Base-by-base conservation (phyloP, 2,797 vertebrate species). In the Florisuga fusca region DNA sequence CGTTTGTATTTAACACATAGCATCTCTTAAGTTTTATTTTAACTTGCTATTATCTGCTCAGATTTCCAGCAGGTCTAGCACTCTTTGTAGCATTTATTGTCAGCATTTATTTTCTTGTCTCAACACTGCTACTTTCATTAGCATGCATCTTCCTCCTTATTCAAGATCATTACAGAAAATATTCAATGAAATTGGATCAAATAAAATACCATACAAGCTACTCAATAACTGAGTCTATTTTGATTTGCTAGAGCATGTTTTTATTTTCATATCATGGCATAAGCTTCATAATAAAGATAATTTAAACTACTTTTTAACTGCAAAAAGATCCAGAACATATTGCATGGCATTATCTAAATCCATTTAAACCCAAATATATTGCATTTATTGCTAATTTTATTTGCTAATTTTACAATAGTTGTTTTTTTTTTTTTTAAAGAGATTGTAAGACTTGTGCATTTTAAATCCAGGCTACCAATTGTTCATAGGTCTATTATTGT, bases 401-500 rank as follows among this genome's bases (percentile, higher is more conserved):
- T 64, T 68, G 88, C 64, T 87, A 69, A 92, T 82, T 90, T 91
- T 94, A 81, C 57, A 82, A 77, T n/a, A n/a, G n/a, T n/a, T n/a
- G n/a, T 67, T 80, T 50, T 58, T 41, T 41, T 41, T 41, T 41
- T 41, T 14, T 74, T 82, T 72, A 90, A 90, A 93, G 12, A 45
- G 79, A 68, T 72, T 66, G 27, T 69, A 92, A 85, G 73, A 34
- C 34, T 77, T 72, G 34, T 75, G 66, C 34, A 38, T 80, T 91
- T 59, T 87, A 84, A 94, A 89, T 71, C 63, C 79, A 85, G 66
- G 82, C 91, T 95, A 87, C 82, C 92, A 83, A 84, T 92, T 89
- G 90, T 92, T 95, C 72, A 64, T 55, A 85, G 46, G 84, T 93
- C 82, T 96, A 87, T 95, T 87, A 93, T 92, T 92, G 78, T 89